Base-by-base conservation (phyloP, 2,113 vertebrate genomes). In the Bos taurus region DNA sequence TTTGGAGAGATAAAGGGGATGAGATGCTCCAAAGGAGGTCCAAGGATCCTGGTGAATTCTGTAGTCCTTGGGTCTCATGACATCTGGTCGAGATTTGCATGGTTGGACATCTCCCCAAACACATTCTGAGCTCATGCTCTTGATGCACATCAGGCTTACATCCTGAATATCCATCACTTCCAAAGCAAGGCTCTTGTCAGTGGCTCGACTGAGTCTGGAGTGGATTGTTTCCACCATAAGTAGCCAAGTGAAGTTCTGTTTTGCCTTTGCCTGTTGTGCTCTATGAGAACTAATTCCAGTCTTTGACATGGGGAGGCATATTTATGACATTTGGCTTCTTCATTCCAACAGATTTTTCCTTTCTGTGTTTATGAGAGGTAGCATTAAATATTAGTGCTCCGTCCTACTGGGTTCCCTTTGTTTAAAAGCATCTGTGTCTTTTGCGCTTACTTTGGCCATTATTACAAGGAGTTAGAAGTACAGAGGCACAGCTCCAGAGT, bases 391-490 rank as follows among this genome's bases (percentile, higher is more conserved):
- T 40, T 54, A 96, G 91, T 62, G 60, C 84, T 98, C 85, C 14
- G 7, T 93, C 78, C 95, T 97, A 94, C 86, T 96, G 48, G 95
- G 64, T 60, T 97, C 85, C 91, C 90, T 96, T 98, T 93, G 96
- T 88, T 97, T 97, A 86, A 97, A 98, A 98, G 83, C 93, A 78
- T 97, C 88, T 98, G 96, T 98, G 88, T 97, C 97, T 98, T 98
- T 98, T 99, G 94, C 95, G 90, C 96, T 97, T 96, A 95, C 95
- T 98, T 97, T 98, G 96, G 97, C 97, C 97, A 84, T 95, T 97
- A 93, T 97, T 98, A 98, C 78, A 96, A 97, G 97, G 94, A 95
- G 91, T 98, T 98, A 97, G 95, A 98, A 97, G 95, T 67, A 59
- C 88, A 97, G 57, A 96, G 95, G 88, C 91, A 64, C 21, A 78